Evolutionary conservation across 2,113 vertebrate genomes (phyloP).

Genomic region (Calidris pugnax): DNA sequence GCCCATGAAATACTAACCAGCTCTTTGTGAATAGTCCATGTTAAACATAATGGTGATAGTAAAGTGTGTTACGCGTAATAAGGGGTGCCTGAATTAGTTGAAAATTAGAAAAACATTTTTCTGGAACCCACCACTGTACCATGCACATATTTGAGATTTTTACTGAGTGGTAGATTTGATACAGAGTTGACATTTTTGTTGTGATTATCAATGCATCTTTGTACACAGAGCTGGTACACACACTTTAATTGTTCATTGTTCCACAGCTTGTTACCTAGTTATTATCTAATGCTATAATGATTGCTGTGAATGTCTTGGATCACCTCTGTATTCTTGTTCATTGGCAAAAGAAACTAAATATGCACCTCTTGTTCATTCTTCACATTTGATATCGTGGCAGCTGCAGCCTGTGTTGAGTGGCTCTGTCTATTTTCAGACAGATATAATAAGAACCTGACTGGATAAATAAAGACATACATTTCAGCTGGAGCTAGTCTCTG

Average conservation of each 20-base stretch:
- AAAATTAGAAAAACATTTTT: not conserved
- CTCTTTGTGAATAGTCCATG: not conserved
- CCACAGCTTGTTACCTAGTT: not conserved
- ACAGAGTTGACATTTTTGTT: not conserved
- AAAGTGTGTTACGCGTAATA: not conserved
- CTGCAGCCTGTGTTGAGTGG: not conserved
- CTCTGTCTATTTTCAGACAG: slow-evolving; percentile 11
- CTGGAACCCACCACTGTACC: not conserved
- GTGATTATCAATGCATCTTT: not conserved
- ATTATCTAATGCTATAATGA: not conserved
- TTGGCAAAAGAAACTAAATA: not conserved
- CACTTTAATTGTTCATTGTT: not conserved
- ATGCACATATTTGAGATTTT: not conserved
- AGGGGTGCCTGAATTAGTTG: not conserved
- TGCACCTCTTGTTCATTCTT: not conserved
- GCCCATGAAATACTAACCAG: not conserved
- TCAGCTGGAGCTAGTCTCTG: slow-evolving; percentile 25
- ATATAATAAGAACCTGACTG: slow-evolving; percentile 16
- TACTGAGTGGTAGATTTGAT: not conserved
- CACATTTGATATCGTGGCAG: not conserved
- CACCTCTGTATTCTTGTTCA: not conserved
- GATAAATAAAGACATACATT: slow-evolving; percentile 43
- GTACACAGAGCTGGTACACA: not conserved
- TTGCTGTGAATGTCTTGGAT: not conserved
- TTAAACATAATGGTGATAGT: not conserved